A percentile compares a stretch with the other conserved stretches of the same genome.
phyloP scores from a whole-genome alignment of 37 sponge, comb jelly and placozoan genomes.

The Chondrilla cf. caribensis region DNA sequence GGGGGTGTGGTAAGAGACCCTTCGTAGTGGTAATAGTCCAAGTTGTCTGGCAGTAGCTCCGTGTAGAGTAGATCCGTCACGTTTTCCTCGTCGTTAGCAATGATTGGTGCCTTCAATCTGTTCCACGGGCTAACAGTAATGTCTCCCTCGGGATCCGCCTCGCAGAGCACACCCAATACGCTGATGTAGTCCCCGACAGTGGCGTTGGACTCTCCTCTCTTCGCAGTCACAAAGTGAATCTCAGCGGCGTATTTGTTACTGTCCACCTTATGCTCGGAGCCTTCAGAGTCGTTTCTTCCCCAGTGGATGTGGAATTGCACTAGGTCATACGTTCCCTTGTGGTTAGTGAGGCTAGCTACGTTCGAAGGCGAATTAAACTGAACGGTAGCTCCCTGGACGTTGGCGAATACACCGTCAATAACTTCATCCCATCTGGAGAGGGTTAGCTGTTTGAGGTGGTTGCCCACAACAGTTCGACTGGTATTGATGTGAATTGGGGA shows the following conservation, averaged over 20 bases:
- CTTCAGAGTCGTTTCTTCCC: conserved; percentile 29
- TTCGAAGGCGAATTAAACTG: background rate
- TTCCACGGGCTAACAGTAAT: conserved; percentile 1
- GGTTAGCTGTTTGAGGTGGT: background rate
- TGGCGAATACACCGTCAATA: background rate
- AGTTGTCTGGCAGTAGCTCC: conserved; percentile 32
- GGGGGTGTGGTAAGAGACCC: conserved; percentile 67
- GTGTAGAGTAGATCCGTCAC: background rate
- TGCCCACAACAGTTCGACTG: background rate
- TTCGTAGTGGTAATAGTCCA: conserved; percentile 47
- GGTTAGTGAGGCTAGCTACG: background rate
- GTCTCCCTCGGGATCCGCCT: background rate
- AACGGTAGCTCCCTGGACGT: background rate
- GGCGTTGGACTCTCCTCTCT: background rate
- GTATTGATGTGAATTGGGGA: conserved; percentile 14
- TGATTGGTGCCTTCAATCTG: background rate
- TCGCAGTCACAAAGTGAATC: conserved; percentile 48
- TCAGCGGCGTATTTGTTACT: conserved; percentile 15
- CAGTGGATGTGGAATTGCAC: conserved; percentile 67
- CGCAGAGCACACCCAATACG: conserved; percentile 40
- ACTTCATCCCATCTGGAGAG: background rate
- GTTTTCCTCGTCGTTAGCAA: background rate
- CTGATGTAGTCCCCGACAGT: background rate
- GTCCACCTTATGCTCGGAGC: conserved; percentile 48
- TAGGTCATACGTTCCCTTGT: conserved; percentile 37